Percentiles rank a stretch among this genome's conserved stretches.
Conservation (phyloP, 2,113 vertebrate genomes). For the Cavia aperea region DNA sequence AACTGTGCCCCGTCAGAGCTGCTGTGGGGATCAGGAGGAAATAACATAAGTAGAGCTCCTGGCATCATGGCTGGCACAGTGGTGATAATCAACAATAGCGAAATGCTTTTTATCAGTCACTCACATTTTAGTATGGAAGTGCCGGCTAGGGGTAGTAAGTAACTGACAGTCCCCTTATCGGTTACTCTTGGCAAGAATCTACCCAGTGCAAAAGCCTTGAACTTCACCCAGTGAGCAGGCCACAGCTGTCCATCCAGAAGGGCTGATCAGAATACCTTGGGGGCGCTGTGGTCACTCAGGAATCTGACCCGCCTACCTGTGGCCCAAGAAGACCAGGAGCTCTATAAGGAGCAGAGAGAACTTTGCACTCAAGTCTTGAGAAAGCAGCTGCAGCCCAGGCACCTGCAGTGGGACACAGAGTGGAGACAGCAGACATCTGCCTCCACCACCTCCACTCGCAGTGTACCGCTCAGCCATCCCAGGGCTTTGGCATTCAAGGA, state of each 20-base stretch:
- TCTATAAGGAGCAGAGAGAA: background rate
- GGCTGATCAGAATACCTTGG: fast-evolving
- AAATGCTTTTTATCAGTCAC: conserved; percentile 47
- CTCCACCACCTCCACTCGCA: background rate
- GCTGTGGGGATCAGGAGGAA: conserved; percentile 3
- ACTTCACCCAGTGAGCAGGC: background rate
- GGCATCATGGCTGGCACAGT: background rate
- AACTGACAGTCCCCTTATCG: conserved; percentile 25
- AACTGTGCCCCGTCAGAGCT: background rate
- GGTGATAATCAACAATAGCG: background rate
- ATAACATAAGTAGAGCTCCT: background rate
- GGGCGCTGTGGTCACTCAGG: background rate
- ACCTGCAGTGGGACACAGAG: background rate
- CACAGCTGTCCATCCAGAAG: background rate
- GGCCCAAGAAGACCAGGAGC: background rate
- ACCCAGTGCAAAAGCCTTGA: background rate
- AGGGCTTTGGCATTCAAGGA: too few relatives aligned
- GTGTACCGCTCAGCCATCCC: background rate
- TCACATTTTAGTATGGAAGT: conserved; percentile 2
- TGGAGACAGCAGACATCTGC: fast-evolving
- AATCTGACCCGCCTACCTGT: background rate
- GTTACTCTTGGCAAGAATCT: background rate
- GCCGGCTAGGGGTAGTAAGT: background rate
- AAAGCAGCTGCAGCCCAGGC: background rate
- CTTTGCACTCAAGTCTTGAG: background rate